Evolutionary conservation across 2,113 vertebrate species (phyloP).

Genomic region (Amblyopsis rosae): DNA sequence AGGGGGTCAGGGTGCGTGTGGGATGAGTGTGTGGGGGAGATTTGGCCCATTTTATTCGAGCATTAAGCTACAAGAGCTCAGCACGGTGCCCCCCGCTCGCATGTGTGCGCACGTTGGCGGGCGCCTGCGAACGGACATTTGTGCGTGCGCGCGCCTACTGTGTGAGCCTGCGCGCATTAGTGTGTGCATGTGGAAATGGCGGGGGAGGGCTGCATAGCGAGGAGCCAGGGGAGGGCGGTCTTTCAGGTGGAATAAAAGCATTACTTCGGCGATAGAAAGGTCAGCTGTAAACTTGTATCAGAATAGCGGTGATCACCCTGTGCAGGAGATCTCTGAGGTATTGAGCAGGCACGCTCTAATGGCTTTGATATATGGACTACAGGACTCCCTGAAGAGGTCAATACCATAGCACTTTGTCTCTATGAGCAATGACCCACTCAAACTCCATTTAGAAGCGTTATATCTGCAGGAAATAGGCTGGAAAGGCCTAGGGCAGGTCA

Average conservation of each 20-base stretch:
- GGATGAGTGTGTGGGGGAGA: conserved; percentile 34
- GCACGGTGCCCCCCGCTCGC: conserved; percentile 11
- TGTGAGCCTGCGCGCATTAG: background rate
- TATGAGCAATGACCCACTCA: conserved; percentile 77
- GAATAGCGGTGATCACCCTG: conserved; percentile 79
- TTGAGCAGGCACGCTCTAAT: conserved; percentile 76
- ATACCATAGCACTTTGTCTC: conserved; percentile 76
- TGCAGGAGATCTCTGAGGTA: conserved; percentile 78
- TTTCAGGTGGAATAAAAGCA: conserved; percentile 77
- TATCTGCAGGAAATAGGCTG: conserved; percentile 75
- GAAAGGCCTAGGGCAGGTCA: conserved; percentile 63
- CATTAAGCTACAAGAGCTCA: conserved; percentile 39
- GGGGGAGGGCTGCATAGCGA: background rate
- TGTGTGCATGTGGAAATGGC: background rate
- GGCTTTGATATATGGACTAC: conserved; percentile 77
- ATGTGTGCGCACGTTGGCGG: background rate
- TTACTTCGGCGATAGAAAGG: conserved; percentile 73
- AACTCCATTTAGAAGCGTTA: conserved; percentile 75
- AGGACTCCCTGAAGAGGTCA: conserved; percentile 77
- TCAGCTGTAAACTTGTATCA: conserved; percentile 80
- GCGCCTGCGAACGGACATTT: background rate
- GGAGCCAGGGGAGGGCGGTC: conserved; percentile 18
- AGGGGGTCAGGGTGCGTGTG: conserved; percentile 25
- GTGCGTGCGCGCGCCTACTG: background rate
- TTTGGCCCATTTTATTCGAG: conserved; percentile 45